These are phyloP conservation scores for Lophotis ruficrista DNA, from an alignment of 2,113 vertebrate genomes.

Conservation along the genomic window DNA sequence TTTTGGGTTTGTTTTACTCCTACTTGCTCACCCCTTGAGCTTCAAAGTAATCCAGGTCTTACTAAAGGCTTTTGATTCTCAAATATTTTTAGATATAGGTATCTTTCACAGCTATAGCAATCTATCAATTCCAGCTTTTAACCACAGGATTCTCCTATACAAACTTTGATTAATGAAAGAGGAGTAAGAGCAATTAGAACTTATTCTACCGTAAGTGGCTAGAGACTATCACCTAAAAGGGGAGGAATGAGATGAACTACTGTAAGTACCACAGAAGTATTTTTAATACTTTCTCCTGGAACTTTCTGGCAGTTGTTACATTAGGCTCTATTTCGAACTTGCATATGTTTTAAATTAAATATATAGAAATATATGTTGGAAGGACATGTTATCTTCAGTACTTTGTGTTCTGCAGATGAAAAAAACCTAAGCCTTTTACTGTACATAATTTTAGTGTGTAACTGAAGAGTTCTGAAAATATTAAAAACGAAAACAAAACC, in stretches of 20 bases:
- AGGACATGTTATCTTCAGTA: conserved; percentile 17
- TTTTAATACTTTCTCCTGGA: conserved; percentile 24
- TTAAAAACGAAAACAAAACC: not conserved
- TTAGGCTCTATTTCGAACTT: not conserved
- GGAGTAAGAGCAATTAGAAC: not conserved
- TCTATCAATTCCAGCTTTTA: not conserved
- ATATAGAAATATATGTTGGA: conserved; percentile 21
- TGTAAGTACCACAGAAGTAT: not conserved
- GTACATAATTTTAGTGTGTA: not conserved
- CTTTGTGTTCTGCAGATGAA: conserved; percentile 4
- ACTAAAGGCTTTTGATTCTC: not conserved
- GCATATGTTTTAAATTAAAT: conserved; percentile 48
- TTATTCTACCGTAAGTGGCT: not conserved
- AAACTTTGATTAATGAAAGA: not conserved
- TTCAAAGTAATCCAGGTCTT: not conserved
- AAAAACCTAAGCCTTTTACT: not conserved
- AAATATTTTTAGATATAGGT: not conserved
- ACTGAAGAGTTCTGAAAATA: not conserved
- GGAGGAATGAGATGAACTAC: not conserved
- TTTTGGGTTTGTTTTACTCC: not conserved
- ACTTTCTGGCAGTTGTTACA: not conserved
- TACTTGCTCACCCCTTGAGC: not conserved
- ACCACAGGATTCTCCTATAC: not conserved
- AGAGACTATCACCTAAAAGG: not conserved
- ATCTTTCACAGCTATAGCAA: not conserved